Base-by-base conservation (phyloP, 2,888 invertebrate species). In the Parasteatoda lunata region DNA sequence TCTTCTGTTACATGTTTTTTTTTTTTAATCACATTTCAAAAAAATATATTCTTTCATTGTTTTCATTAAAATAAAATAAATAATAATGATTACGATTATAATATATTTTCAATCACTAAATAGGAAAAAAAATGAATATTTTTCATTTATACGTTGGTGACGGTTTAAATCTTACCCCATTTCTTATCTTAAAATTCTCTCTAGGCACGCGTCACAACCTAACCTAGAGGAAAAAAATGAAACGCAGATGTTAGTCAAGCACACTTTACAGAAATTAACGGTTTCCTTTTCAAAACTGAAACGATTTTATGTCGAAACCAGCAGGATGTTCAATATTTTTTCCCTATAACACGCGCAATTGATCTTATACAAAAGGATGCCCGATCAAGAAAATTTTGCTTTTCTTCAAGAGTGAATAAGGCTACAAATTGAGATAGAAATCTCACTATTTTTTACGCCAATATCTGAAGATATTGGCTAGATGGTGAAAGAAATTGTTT, bases 351-450 rank as follows among this genome's bases (percentile, higher is more conserved):
- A 30, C 59, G 59, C 11, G n/a, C 59, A 59, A 59, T n/a, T 59
- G n/a, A 9, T n/a, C 8, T 59, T 13, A 59, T 59, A 59, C 59
- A 59, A 59, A 59, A n/a, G 4, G 59, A 59, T 59, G 59, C 11
- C 30, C 11, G 59, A 59, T 59, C 59, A 13, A 9, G n/a, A 59
- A n/a, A 13, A 13, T 59, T 59, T 59, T 59, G 59, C 59, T 59
- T 59, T 59, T 7, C 59, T 59, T 59, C 9, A 59, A 59, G 9
- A n/a, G 11, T 78, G 78, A 78, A 78, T 70, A 80, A 71, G 72
- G 72, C 30, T 65, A 45, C 65, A 65, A 72, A 71, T 79, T 72
- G 65, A 48, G 72, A 80, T 80, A 65, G 6, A 11, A 69, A 80
- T 72, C 78, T 70, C 52, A 59, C 59, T 59, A 13, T 59, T 59